Evolutionary conservation across 1,140 invertebrate species (phyloP), one percentile per base, ranked within the genome.

Genomic region (Papilio helenus): DNA sequence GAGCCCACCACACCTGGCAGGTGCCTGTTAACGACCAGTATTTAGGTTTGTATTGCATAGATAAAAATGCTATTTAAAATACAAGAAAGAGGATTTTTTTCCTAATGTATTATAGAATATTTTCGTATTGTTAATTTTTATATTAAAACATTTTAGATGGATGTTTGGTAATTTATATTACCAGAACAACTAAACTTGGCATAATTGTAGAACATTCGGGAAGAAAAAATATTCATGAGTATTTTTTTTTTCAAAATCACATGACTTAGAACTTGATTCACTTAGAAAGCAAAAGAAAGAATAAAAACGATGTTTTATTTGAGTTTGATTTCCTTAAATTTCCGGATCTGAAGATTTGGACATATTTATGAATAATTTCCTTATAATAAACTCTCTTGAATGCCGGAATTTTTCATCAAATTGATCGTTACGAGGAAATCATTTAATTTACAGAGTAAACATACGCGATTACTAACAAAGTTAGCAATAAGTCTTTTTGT

Each of bases 1-100:
- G 95, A 34, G 92, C 92, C 18, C 82, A 89, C 1, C 92, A 94
- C 72, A 90, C 93, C 5, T 95, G 94, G 94, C 85, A 93, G 77
- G 79, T 94, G 12, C 90, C 91, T 3, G 76, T 89, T 29, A 88
- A 90, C 55, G 89, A 94, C 44, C 78, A 90, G 4, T 88, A 87
- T 65, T 77, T 87, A 81, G 92, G 92, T 68, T 29, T 7, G 23
- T 29, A 29, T 68, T 34, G 26, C 3, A 7, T 16, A 34, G 5
- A 29, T 16, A 68, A 68, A 7, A 29, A 8, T 16, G 7, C 3
- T 29, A 7, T 16, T 68, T 68, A 68, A 4, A 4, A 68, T 20
- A 2, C n/a, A 4, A 23, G 20, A 51, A 55, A 18, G 51, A n/a
- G 16, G n/a, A 55, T 8, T 39, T 39, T n/a, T 39, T 39, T 7